Evolutionary conservation across 2,888 invertebrate genomes (phyloP).

Genomic region (Clanis bilineata): DNA sequence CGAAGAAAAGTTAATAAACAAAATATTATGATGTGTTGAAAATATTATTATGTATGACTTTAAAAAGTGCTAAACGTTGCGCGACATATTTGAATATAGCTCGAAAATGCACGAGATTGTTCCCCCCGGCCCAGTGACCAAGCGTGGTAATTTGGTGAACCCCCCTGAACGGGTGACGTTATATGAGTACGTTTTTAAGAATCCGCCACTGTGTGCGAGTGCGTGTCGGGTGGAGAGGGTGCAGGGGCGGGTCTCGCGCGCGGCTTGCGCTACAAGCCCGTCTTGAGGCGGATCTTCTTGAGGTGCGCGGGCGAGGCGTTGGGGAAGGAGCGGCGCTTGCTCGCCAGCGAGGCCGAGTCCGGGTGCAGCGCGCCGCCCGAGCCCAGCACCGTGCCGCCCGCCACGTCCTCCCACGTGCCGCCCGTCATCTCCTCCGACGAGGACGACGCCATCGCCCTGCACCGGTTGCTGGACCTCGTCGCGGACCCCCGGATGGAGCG

Average conservation of each 20-base stretch:
- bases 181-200: not conserved
- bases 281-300: slow-evolving; percentile 73
- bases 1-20: no score
- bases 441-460: slow-evolving; percentile 56
- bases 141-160: no score
- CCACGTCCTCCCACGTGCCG: slow-evolving; percentile 57
- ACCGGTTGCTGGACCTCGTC: slow-evolving; percentile 32
- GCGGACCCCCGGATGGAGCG: slow-evolving; percentile 37
- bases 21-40: no score
- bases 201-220: not conserved
- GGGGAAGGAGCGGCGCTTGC: slow-evolving; percentile 58
- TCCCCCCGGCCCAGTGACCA: no score
- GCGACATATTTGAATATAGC: no score
- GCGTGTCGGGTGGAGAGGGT: not conserved
- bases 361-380: slow-evolving; percentile 25
- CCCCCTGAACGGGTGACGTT: no score
- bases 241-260: slow-evolving; percentile 42
- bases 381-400: slow-evolving; percentile 49
- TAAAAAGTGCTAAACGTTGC: no score
- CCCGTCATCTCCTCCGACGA: slow-evolving; percentile 56
- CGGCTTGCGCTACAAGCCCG: slow-evolving; percentile 61
- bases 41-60: no score
- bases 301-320: slow-evolving; percentile 57
- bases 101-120: no score
- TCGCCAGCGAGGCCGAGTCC: slow-evolving; percentile 31